Conservation (phyloP, 2,797 vertebrate species). For the Cottoperca gobio region DNA sequence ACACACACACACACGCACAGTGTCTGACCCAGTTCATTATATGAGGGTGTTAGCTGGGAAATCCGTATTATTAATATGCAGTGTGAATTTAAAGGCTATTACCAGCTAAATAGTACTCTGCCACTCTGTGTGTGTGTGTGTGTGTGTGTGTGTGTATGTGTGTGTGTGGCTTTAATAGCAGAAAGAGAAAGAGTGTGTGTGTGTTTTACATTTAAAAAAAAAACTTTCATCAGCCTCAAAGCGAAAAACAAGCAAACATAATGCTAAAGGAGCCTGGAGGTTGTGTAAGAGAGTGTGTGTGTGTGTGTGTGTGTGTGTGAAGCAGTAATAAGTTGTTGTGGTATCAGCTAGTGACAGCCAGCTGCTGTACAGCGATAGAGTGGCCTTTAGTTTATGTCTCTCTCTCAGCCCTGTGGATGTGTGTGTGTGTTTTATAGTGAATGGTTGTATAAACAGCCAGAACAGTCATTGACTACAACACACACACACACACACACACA, state of each 20-base stretch:
- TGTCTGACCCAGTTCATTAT: constrained; percentile 63
- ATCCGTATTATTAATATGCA: constrained; percentile 64
- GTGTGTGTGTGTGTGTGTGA: constrained; percentile 12
- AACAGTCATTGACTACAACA: constrained; percentile 31
- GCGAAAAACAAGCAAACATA: constrained; percentile 30
- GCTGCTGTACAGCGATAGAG: constrained; percentile 53
- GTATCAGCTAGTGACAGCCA: constrained; percentile 61
- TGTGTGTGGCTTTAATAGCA: constrained; percentile 4
- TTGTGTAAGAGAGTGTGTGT: constrained; percentile 9
- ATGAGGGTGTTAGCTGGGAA: constrained; percentile 50
- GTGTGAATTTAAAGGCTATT: constrained; percentile 58
- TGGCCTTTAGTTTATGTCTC: constrained; percentile 40
- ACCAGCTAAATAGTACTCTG: constrained; percentile 45
- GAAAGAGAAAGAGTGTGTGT: background rate
- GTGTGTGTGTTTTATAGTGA: constrained; percentile 8
- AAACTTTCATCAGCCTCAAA: constrained; percentile 34
- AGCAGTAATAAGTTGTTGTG: constrained; percentile 34
- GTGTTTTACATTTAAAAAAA: constrained; percentile 21
- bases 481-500: background rate
- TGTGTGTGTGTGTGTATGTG: constrained; percentile 11
- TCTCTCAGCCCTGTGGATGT: constrained; percentile 28
- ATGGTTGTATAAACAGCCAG: constrained; percentile 43
- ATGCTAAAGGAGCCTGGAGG: constrained; percentile 33
- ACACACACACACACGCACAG: constrained; percentile 10
- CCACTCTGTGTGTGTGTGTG: constrained; percentile 6